These are phyloP conservation scores for Drosophila burlai DNA, from an alignment of 1,140 invertebrate species.

Conservation along the genomic window DNA sequence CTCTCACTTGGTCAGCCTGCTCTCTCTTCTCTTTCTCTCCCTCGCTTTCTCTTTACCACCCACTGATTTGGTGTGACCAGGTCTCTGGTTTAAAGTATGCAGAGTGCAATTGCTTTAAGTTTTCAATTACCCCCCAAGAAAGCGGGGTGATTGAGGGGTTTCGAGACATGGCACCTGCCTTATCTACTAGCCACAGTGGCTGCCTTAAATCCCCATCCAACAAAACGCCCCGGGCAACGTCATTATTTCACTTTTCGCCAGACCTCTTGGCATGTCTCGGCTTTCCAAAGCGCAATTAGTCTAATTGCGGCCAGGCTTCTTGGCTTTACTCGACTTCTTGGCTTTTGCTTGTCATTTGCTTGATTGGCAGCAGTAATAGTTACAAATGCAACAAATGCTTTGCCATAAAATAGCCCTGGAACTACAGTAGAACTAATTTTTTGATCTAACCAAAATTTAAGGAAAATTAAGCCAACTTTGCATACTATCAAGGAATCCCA, in stretches of 20 bases:
- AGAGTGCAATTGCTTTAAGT: conserved; percentile 27
- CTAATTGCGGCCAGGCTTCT: conserved; percentile 54
- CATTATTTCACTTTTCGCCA: conserved; percentile 23
- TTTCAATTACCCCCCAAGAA: conserved; percentile 20
- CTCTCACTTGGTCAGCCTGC: not conserved
- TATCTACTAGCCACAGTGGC: conserved; percentile 29
- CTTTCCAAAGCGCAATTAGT: conserved; percentile 55
- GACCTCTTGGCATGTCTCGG: conserved; percentile 24
- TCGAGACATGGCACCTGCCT: conserved; percentile 25
- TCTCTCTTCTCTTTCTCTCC: conserved; percentile 12
- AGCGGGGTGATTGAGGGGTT: not conserved
- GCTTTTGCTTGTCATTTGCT: conserved; percentile 23
- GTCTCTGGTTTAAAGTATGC: conserved; percentile 17
- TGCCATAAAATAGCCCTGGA: not conserved
- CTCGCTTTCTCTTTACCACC: conserved; percentile 12
- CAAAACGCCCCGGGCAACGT: conserved; percentile 2
- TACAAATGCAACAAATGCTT: conserved; percentile 13
- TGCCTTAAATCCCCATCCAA: conserved; percentile 2
- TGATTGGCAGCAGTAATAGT: conserved; percentile 46
- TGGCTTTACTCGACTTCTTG: conserved; percentile 16
- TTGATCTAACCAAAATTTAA: not conserved
- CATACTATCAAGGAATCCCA: too few relatives aligned
- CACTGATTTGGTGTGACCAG: conserved; percentile 34
- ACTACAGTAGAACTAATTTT: not conserved
- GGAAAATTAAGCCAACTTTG: not conserved